Base-by-base conservation (phyloP, 1,140 invertebrate genomes). In the Ceratina australensis region DNA sequence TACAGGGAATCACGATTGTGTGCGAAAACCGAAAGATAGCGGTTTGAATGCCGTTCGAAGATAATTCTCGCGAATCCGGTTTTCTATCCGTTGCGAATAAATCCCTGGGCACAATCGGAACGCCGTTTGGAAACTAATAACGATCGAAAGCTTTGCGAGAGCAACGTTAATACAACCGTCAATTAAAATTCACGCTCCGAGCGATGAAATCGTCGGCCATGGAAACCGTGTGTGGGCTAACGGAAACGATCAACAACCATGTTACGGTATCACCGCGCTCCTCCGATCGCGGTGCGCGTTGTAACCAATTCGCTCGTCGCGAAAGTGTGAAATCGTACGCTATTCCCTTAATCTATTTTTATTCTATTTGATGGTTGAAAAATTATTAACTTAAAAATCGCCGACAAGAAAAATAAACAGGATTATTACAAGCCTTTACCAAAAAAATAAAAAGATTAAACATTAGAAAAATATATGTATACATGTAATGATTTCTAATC, bases 151-250 rank as follows among this genome's bases (percentile, higher is more conserved):
- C 24, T 54, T 68, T 28, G 65, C 15, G 49, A 13, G 5, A 16
- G 12, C 18, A 28, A 28, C 49, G 49, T 50, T 67, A 67, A 67
- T 67, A 18, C 49, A 26, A 16, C 4, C 49, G 12, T 68, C 65
- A 68, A 68, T 68, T 68, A 68, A 68, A 68, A 54, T 54, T 68
- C 50, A 28, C 49, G 50, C 65, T 20, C 49, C 12, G 28, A 26
- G 65, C 65, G 18, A 54, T 20, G 18, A 15, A 52, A 50, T 28
- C 18, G 18, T 16, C 24, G 15, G 33, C 7, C 7, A 0, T n/a
- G 4, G 49, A 15, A 7, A 20, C 0, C 50, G 8, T 16, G 12
- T 16, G 50, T 28, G 50, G 49, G 20, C 47, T 28, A 50, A 67
- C 65, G n/a, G 24, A 20, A 52, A 67, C 22, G 49, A 50, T 52